Conservation (phyloP, 2,797 vertebrate genomes). For the Rhynchotus rufescens region DNA sequence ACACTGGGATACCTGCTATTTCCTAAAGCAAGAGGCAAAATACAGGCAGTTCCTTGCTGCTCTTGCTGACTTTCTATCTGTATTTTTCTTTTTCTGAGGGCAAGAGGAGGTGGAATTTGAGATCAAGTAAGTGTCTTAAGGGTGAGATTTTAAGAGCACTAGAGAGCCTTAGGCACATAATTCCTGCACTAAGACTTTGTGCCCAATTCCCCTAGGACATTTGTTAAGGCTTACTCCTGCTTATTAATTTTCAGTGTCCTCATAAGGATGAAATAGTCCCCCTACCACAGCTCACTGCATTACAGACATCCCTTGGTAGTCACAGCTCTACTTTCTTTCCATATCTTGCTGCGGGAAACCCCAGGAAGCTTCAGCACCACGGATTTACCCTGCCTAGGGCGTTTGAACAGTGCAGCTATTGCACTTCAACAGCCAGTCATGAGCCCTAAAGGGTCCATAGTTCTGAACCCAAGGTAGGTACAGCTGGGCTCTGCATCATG, state of each 20-base stretch:
- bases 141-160: slow-evolving; percentile 4
- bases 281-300: not conserved
- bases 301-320: not conserved
- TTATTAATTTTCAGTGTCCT: not conserved
- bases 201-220: not conserved
- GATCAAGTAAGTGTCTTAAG: not conserved
- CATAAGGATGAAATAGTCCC: not conserved
- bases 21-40: not conserved
- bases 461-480: not conserved
- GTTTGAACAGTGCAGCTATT: not conserved
- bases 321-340: not conserved
- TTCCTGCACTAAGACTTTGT: not conserved
- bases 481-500: rapidly evolving
- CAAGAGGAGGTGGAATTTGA: not conserved
- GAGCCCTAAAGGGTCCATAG: not conserved
- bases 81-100: not conserved
- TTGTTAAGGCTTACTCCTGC: not conserved
- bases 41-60: not conserved
- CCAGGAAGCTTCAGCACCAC: not conserved
- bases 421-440: not conserved
- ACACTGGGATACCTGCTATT: not conserved
- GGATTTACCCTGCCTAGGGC: not conserved
- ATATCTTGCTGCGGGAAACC: not conserved
- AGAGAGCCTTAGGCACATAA: not conserved
- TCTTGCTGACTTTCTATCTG: not conserved